phyloP scores from a whole-genome alignment of 2,888 invertebrate genomes.

The Andricus quercusramuli region DNA sequence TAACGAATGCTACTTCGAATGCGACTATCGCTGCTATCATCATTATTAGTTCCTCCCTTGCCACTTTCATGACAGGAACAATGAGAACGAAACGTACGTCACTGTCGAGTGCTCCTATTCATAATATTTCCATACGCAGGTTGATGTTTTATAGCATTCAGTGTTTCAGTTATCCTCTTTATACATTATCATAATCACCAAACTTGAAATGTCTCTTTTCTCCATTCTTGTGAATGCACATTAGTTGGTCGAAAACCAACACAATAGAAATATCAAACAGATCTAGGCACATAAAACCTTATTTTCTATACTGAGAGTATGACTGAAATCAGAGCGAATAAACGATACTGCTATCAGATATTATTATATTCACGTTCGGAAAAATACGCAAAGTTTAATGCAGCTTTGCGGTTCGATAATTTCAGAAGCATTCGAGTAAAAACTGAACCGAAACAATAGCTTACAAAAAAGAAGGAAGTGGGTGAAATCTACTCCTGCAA shows the following conservation, averaged over 20 bases:
- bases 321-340: background rate
- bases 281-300: background rate
- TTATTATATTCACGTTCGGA: background rate
- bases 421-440: background rate
- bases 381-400: background rate
- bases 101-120: background rate
- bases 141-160: background rate
- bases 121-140: background rate
- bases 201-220: background rate
- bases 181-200: background rate
- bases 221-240: background rate
- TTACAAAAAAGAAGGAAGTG: background rate
- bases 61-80: constrained; percentile 4
- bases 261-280: background rate
- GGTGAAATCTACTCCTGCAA: too few species aligned
- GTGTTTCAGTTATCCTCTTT: background rate
- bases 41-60: constrained; percentile 25
- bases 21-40: constrained; percentile 10
- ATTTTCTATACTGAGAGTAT: background rate
- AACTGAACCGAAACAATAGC: background rate
- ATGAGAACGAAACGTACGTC: constrained; percentile 1
- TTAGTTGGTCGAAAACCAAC: background rate
- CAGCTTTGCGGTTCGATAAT: background rate
- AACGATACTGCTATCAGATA: background rate
- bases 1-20: constrained; percentile 9